Evolutionary conservation across 2,888 invertebrate species (phyloP).

Genomic region (Zootermopsis nevadensis): DNA sequence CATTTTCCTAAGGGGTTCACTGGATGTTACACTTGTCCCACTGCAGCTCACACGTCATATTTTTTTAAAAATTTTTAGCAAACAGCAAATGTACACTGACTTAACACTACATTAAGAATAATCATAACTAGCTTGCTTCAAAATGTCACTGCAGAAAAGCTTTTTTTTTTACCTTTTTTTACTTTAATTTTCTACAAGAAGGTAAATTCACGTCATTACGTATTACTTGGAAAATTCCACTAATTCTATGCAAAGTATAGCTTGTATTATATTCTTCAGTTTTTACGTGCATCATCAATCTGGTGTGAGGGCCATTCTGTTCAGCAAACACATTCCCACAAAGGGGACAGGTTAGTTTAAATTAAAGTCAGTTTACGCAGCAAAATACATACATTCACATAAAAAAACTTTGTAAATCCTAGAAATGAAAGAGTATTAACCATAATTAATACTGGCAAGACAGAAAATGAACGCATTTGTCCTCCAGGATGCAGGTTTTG

Average conservation of each 20-base stretch:
- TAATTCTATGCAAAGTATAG: slow-evolving; percentile 95
- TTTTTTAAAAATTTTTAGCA: neutral
- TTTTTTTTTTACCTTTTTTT: slow-evolving; percentile 11
- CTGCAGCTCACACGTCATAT: neutral
- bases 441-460: too few species aligned
- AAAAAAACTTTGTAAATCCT: too few species aligned
- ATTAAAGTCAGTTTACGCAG: neutral
- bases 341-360: neutral
- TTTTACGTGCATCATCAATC: slow-evolving; percentile 33
- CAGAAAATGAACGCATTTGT: too few species aligned
- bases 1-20: slow-evolving; percentile 75
- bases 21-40: neutral
- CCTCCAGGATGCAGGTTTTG: too few species aligned
- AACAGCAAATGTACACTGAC: neutral
- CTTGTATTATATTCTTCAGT: slow-evolving; percentile 67
- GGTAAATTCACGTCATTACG: slow-evolving; percentile 59
- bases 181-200: slow-evolving; percentile 1
- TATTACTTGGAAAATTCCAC: slow-evolving; percentile 81
- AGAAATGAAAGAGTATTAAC: too few species aligned
- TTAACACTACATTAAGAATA: slow-evolving; percentile 13
- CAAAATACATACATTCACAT: too few species aligned
- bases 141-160: slow-evolving; percentile 23
- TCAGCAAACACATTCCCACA: slow-evolving; percentile 52
- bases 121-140: slow-evolving; percentile 22
- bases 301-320: slow-evolving; percentile 54